Evolutionary conservation across 2,888 invertebrate species (phyloP).

Genomic region (Drosophila formosana): DNA sequence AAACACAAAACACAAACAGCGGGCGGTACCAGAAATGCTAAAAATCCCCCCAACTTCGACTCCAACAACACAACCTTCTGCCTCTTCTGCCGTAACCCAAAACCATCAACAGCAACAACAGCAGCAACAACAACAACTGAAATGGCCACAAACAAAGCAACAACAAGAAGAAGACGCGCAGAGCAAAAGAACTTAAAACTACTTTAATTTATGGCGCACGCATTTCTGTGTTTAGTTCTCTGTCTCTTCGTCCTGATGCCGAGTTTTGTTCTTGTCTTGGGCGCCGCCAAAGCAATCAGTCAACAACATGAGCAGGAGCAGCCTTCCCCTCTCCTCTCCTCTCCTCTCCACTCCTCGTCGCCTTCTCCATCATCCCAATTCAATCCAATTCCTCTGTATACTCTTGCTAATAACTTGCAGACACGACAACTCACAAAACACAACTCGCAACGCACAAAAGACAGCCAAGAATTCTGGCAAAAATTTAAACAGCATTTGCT

Average conservation of each 20-base stretch:
- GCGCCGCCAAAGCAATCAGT: constrained; percentile 75
- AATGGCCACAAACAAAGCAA: constrained; percentile 42
- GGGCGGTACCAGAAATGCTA: constrained; percentile 54
- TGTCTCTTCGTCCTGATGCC: constrained; percentile 10
- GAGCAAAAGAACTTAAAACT: constrained; percentile 67
- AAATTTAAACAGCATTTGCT: constrained; percentile 7
- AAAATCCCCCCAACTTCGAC: constrained; percentile 25
- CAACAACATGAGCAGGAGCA: constrained; percentile 56
- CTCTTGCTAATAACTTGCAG: constrained; percentile 43
- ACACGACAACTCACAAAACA: constrained; percentile 38
- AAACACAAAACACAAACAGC: constrained; percentile 49
- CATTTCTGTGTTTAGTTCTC: constrained; percentile 72
- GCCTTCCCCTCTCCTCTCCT: neutral
- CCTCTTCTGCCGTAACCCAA: constrained; percentile 41
- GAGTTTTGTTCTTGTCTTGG: constrained; percentile 46
- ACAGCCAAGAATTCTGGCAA: constrained; percentile 4
- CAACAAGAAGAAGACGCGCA: constrained; percentile 15
- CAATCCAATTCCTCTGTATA: constrained; percentile 27
- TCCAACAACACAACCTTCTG: neutral
- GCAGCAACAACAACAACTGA: constrained; percentile 30
- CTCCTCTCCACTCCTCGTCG: neutral
- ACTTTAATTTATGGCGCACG: constrained; percentile 80
- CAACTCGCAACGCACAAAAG: neutral
- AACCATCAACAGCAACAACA: constrained; percentile 47
- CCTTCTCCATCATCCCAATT: constrained; percentile 10